phyloP scores from a whole-genome alignment of 1,140 invertebrate genomes.

The Drosophila orena region DNA sequence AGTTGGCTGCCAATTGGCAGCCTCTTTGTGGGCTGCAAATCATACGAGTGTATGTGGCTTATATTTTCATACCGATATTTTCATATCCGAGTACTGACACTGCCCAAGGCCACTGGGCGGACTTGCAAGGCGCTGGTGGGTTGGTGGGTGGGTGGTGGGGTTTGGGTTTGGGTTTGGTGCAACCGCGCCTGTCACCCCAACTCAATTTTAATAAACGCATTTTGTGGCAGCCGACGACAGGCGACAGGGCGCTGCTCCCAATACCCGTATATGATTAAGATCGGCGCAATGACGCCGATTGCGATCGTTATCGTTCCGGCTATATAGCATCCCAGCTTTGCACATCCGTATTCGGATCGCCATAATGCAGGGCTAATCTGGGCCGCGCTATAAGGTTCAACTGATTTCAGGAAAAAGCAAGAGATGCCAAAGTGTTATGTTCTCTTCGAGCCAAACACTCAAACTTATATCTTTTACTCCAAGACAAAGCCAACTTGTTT shows the following conservation, averaged over 20 bases:
- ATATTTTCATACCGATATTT: slow-evolving; percentile 15
- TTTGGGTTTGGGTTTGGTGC: not conserved
- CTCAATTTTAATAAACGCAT: slow-evolving; percentile 71
- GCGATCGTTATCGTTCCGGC: slow-evolving; percentile 58
- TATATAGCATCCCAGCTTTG: slow-evolving; percentile 23
- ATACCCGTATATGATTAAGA: slow-evolving; percentile 73
- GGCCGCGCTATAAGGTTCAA: too few relatives aligned
- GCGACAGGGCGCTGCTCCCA: slow-evolving; percentile 56
- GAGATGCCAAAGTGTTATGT: not conserved
- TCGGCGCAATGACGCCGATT: slow-evolving; percentile 48
- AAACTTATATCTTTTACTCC: not conserved
- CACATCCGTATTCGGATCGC: slow-evolving; percentile 21
- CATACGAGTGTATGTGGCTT: slow-evolving; percentile 33
- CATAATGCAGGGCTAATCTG: slow-evolving; percentile 48
- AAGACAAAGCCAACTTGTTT: not conserved
- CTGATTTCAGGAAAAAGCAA: slow-evolving; percentile 15
- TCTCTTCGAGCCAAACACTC: not conserved
- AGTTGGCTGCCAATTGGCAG: slow-evolving; percentile 55
- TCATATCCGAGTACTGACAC: slow-evolving; percentile 57
- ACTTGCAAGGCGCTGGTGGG: not conserved
- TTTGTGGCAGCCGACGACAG: slow-evolving; percentile 49
- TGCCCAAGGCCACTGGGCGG: slow-evolving; percentile 60
- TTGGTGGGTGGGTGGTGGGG: not conserved
- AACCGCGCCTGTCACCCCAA: slow-evolving; percentile 45
- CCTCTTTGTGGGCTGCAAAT: slow-evolving; percentile 25